Percentiles rank a stretch among this genome's conserved stretches.
phyloP scores from a whole-genome alignment of 2,113 vertebrate genomes.

The Caranx melampygus region DNA sequence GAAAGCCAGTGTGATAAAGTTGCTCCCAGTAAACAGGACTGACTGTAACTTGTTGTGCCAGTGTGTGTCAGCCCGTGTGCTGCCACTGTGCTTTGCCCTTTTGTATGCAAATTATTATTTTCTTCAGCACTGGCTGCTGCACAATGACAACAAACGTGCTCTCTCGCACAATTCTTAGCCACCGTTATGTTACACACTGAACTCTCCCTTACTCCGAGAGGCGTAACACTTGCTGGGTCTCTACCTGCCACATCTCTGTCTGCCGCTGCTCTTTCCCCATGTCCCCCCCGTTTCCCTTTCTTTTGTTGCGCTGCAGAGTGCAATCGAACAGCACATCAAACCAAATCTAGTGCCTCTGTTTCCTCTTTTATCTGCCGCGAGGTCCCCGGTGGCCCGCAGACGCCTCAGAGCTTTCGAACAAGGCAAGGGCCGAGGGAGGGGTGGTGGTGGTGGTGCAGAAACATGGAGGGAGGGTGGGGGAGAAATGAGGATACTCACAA shows the following conservation, averaged over 20 bases:
- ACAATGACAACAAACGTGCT: neutral
- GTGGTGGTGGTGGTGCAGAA: neutral
- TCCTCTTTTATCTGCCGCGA: slow-evolving; percentile 59
- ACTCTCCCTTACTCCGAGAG: slow-evolving; percentile 16
- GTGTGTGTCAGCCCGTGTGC: neutral
- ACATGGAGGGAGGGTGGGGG: neutral
- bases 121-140: neutral
- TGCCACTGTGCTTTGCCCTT: neutral
- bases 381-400: slow-evolving; percentile 44
- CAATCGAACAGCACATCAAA: slow-evolving; percentile 54
- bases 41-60: neutral
- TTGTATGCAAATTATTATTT: neutral
- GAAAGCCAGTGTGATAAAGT: neutral
- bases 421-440: neutral
- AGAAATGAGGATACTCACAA: slow-evolving; percentile 33
- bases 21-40: neutral
- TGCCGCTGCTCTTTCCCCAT: neutral
- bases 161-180: neutral
- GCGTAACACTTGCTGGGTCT: neutral
- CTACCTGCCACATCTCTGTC: slow-evolving; percentile 9
- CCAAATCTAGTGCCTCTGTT: slow-evolving; percentile 41
- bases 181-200: slow-evolving; percentile 9
- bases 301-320: slow-evolving; percentile 48
- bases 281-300: slow-evolving; percentile 12
- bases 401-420: slow-evolving; percentile 53